phyloP scores from a whole-genome alignment of 1,140 invertebrate genomes.

The Trypoxylus dichotomus region DNA sequence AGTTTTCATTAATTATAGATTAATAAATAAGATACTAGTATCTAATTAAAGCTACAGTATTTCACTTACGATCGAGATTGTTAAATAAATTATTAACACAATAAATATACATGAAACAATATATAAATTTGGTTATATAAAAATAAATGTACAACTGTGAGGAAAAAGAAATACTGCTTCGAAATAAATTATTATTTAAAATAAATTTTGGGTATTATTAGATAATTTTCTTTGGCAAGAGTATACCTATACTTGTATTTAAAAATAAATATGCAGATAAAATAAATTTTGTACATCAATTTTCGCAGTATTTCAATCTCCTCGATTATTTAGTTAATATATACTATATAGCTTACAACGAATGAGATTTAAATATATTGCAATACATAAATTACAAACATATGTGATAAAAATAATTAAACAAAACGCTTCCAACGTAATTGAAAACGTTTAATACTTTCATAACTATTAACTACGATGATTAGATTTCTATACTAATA shows the following conservation, averaged over 20 bases:
- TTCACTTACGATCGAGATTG: not conserved
- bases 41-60: constrained; percentile 2
- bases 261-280: not conserved
- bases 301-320: not conserved
- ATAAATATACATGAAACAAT: constrained; percentile 12
- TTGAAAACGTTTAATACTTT: too few relatives aligned
- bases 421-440: too few relatives aligned
- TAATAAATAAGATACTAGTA: not conserved
- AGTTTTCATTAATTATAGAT: not conserved
- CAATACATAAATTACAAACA: too few relatives aligned
- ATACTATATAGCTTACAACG: not conserved
- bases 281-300: not conserved
- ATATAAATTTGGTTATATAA: not conserved
- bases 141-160: not conserved
- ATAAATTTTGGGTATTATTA: not conserved
- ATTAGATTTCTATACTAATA: not conserved
- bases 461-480: not conserved
- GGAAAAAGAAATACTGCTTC: not conserved
- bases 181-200: not conserved
- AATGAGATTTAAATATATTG: too few relatives aligned
- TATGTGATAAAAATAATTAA: too few relatives aligned
- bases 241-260: not conserved
- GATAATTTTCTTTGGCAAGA: not conserved
- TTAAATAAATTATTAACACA: constrained; percentile 10
- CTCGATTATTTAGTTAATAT: not conserved